Evolutionary conservation across 2,888 invertebrate species (phyloP).

Genomic region (Sturmia bella): DNA sequence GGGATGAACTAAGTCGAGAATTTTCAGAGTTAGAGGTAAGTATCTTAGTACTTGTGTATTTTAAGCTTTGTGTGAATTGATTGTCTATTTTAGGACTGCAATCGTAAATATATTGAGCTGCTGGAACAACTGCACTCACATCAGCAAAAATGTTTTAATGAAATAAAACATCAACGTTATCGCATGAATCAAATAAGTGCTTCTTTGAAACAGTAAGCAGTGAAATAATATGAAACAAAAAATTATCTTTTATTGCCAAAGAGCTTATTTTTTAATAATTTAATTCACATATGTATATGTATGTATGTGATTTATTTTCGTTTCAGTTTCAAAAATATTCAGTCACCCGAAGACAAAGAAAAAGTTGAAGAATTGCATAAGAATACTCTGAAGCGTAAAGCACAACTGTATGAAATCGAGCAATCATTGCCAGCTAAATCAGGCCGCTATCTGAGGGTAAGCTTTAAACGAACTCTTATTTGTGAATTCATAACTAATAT

Average conservation of each 20-base stretch:
- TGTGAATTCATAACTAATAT: too few relatives aligned
- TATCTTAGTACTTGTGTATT: constrained; percentile 61
- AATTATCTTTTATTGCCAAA: too few relatives aligned
- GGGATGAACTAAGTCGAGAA: constrained; percentile 90
- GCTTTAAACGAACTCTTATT: constrained; percentile 38
- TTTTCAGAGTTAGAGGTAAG: constrained; percentile 91
- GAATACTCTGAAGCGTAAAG: constrained; percentile 91
- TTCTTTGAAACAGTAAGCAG: constrained; percentile 89
- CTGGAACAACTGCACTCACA: constrained; percentile 91
- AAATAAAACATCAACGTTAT: constrained; percentile 95
- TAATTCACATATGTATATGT: too few relatives aligned
- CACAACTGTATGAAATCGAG: constrained; percentile 94
- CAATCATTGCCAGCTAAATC: constrained; percentile 96
- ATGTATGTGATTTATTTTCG: not conserved
- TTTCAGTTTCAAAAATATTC: constrained; percentile 77
- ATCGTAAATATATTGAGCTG: constrained; percentile 92
- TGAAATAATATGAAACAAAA: not conserved
- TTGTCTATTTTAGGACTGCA: constrained; percentile 80
- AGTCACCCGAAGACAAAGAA: constrained; percentile 83
- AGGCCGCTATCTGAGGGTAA: constrained; percentile 90
- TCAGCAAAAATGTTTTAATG: constrained; percentile 93
- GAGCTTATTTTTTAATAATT: too few relatives aligned
- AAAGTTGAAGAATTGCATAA: constrained; percentile 86
- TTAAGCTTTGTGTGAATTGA: not conserved
- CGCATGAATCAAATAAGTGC: constrained; percentile 91